Evolutionary conservation across 2,113 vertebrate species (phyloP).

Genomic region (Notarius lentiginosus): DNA sequence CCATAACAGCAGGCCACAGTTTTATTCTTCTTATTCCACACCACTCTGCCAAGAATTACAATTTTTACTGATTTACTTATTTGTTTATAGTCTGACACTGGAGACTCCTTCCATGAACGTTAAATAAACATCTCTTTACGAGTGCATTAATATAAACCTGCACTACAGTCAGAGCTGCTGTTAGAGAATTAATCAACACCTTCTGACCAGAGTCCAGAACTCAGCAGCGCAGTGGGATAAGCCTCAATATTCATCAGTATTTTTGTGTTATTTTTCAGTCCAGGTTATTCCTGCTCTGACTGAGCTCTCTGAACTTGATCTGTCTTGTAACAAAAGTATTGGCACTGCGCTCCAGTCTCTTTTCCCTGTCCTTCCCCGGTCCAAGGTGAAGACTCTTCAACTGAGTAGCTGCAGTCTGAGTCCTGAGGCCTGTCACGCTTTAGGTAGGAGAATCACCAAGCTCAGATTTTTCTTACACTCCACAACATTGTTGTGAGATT

Average conservation of each 20-base stretch:
- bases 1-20: not conserved
- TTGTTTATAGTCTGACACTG: not conserved
- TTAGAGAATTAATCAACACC: not conserved
- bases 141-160: not conserved
- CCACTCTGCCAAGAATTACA: not conserved
- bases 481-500: not conserved
- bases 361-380: constrained; percentile 77
- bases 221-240: not conserved
- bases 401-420: constrained; percentile 77
- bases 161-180: not conserved
- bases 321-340: constrained; percentile 81
- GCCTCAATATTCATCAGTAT: not conserved
- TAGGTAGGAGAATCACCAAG: constrained; percentile 67
- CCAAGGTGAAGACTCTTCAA: constrained; percentile 71
- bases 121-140: not conserved
- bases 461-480: not conserved
- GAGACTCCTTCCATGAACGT: not conserved
- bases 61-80: not conserved
- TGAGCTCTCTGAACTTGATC: constrained; percentile 77
- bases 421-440: constrained; percentile 71
- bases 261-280: constrained; percentile 66
- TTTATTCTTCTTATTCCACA: not conserved
- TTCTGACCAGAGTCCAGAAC: not conserved
- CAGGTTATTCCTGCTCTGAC: constrained; percentile 81
- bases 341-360: constrained; percentile 71